Percentiles rank a stretch among this genome's conserved stretches.
These are phyloP conservation scores for Caenorhabditis brenneri DNA, from an alignment of 1,140 invertebrate genomes.

Conservation along the genomic window DNA sequence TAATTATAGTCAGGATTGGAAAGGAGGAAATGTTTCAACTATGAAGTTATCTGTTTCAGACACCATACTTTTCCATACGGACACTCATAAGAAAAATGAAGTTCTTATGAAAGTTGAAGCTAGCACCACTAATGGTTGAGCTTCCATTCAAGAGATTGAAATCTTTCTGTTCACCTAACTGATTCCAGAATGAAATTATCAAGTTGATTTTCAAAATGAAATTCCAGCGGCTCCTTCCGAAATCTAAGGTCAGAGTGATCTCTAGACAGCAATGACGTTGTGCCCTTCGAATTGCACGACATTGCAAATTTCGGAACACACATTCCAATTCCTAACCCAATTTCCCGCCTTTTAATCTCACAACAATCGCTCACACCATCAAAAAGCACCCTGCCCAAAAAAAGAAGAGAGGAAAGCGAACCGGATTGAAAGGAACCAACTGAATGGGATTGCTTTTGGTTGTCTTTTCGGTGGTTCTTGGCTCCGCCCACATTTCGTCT, in stretches of 20 bases:
- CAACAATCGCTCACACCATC: not conserved
- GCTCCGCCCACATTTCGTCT: not conserved
- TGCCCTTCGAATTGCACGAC: not conserved
- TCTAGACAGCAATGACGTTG: not conserved
- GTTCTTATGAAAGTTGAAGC: too few species aligned
- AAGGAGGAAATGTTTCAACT: too few species aligned
- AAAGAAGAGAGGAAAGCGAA: not conserved
- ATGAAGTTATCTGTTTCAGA: too few species aligned
- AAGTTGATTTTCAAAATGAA: too few species aligned
- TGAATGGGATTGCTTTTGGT: not conserved
- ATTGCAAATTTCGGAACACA: not conserved
- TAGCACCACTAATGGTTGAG: too few species aligned
- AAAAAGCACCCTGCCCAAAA: not conserved
- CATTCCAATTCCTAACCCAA: constrained; percentile 23
- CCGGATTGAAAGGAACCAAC: not conserved
- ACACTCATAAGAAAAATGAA: too few species aligned
- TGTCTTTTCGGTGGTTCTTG: not conserved
- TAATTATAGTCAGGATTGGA: too few species aligned
- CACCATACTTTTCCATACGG: too few species aligned
- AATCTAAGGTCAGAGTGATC: not conserved
- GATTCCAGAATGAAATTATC: too few species aligned
- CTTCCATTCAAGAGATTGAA: too few species aligned
- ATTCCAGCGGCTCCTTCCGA: too few species aligned
- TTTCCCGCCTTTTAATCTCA: not conserved
- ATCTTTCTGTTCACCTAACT: too few species aligned